Evolutionary conservation across 23 tunicate species (phyloP).

Genomic region (Halocynthia aurantium): DNA sequence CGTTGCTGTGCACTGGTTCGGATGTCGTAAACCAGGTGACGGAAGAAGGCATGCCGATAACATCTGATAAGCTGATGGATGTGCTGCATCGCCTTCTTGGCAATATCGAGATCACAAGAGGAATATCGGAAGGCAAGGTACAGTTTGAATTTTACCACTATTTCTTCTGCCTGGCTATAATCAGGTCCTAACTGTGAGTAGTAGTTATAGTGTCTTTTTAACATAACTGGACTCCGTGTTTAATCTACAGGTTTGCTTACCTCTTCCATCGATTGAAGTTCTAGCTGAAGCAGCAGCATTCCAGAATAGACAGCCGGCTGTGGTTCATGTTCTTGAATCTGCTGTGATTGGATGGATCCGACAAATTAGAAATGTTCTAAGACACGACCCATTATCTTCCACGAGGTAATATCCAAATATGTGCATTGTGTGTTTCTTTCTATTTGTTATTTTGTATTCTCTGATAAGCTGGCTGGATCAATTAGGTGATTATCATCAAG

Average conservation of each 20-base stretch:
- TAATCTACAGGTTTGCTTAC: constrained; percentile 43
- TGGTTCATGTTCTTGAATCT: constrained; percentile 81
- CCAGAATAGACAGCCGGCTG: constrained; percentile 81
- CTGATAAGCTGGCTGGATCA: too few species aligned
- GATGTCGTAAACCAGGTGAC: constrained; percentile 33
- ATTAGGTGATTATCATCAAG: too few species aligned
- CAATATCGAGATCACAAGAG: constrained; percentile 73
- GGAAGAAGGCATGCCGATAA: constrained; percentile 34
- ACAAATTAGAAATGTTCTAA: constrained; percentile 66
- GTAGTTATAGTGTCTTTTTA: too few species aligned
- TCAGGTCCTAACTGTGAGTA: too few species aligned
- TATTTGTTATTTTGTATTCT: neutral
- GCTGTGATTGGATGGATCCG: constrained; percentile 86
- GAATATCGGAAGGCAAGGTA: constrained; percentile 63
- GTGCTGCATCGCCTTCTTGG: constrained; percentile 66
- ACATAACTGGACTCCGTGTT: neutral
- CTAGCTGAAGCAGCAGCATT: constrained; percentile 81
- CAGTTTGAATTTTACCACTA: neutral
- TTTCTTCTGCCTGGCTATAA: too few species aligned
- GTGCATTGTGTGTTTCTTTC: neutral
- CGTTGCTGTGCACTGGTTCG: constrained; percentile 79
- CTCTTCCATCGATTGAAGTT: constrained; percentile 85
- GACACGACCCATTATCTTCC: constrained; percentile 74
- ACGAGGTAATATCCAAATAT: constrained; percentile 35
- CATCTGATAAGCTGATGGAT: constrained; percentile 88